Evolutionary conservation across 35 echinoderm and acorn worm genomes (phyloP).

Genomic region (Amphiura filiformis): DNA sequence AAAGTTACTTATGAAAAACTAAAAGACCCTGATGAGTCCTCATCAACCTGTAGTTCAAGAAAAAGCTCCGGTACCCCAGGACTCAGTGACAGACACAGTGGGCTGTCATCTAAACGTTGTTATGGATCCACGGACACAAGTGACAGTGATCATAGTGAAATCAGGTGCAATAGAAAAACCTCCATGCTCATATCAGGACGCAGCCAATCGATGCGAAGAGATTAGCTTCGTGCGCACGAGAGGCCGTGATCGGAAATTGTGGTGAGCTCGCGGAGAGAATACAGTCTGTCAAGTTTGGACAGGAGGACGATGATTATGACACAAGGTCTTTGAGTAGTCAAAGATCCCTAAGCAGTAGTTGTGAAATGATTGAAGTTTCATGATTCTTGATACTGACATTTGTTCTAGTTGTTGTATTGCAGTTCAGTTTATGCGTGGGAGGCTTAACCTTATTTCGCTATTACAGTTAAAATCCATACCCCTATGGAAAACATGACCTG

Average conservation of each 20-base stretch:
- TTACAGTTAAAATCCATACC: too few relatives aligned
- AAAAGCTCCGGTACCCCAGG: slow-evolving; percentile 24
- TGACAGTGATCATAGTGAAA: slow-evolving; percentile 45
- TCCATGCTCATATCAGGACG: slow-evolving; percentile 37
- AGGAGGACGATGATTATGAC: slow-evolving; percentile 79
- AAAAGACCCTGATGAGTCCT: slow-evolving; percentile 16
- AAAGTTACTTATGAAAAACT: neutral
- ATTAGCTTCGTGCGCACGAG: slow-evolving; percentile 85
- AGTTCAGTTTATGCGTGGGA: neutral
- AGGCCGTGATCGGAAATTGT: slow-evolving; percentile 96
- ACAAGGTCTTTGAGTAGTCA: slow-evolving; percentile 89
- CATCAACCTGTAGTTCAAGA: neutral
- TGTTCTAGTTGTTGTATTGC: slow-evolving; percentile 7
- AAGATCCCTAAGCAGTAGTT: slow-evolving; percentile 89
- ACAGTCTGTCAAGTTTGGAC: slow-evolving; percentile 56
- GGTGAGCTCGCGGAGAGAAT: slow-evolving; percentile 53
- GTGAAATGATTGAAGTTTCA: slow-evolving; percentile 99
- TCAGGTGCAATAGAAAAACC: slow-evolving; percentile 3
- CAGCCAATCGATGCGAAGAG: slow-evolving; percentile 90
- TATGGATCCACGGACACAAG: slow-evolving; percentile 62
- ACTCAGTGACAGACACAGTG: slow-evolving; percentile 33
- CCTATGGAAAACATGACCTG: too few relatives aligned
- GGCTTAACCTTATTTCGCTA: neutral
- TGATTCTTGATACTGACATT: slow-evolving; percentile 33
- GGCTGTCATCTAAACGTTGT: slow-evolving; percentile 43